Percentiles rank a stretch among this genome's conserved stretches.
phyloP scores from a whole-genome alignment of 2,888 invertebrate species.

The Drosophila percnosoma region DNA sequence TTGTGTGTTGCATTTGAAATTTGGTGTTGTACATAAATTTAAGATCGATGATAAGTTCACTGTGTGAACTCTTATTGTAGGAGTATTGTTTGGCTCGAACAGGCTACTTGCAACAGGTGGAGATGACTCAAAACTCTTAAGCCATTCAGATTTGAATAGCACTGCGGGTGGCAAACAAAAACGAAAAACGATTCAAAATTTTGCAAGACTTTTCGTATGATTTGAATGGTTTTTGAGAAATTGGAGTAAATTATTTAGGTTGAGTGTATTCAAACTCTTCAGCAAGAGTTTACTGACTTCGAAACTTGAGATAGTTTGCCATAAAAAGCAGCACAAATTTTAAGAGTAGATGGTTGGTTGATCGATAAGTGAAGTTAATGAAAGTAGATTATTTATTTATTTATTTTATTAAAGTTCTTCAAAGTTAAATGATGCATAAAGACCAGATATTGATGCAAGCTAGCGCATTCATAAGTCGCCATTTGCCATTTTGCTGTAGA shows the following conservation, averaged over 20 bases:
- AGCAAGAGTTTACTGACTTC: neutral
- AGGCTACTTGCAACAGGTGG: neutral
- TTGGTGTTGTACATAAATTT: conserved; percentile 36
- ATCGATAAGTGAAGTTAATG: neutral
- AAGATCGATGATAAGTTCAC: conserved; percentile 58
- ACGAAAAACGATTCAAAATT: neutral
- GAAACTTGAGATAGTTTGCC: neutral
- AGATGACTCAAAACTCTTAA: neutral
- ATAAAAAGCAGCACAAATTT: neutral
- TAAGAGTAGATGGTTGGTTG: neutral
- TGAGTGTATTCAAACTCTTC: neutral
- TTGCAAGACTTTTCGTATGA: neutral
- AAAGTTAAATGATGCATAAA: neutral
- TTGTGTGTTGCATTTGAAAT: conserved; percentile 25
- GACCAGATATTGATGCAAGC: neutral
- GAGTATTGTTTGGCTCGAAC: conserved; percentile 3
- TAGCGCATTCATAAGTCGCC: conserved; percentile 36
- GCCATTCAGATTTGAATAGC: neutral
- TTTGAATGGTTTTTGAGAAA: neutral
- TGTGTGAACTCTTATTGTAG: conserved; percentile 28
- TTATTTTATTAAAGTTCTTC: neutral
- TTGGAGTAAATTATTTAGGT: neutral
- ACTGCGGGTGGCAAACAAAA: neutral
- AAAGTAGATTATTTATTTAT: neutral
- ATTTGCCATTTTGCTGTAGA: neutral